Conservation (phyloP, 2,113 vertebrate species). For the Pithys albifrons region DNA sequence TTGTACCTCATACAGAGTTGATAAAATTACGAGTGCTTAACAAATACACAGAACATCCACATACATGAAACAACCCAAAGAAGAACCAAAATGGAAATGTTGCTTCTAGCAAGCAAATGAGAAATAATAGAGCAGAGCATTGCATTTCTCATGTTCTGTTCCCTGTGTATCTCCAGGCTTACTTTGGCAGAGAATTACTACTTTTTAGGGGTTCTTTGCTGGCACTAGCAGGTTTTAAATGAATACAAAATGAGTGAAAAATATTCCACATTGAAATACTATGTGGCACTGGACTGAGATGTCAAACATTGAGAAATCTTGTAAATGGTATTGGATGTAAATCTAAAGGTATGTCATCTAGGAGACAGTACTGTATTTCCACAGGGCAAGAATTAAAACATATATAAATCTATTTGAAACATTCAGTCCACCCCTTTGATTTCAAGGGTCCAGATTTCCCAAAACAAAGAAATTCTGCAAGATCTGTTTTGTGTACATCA, state of each 20-base stretch:
- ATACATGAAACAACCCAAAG: background rate
- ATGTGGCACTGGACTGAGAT: background rate
- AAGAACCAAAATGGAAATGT: background rate
- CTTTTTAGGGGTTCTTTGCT: background rate
- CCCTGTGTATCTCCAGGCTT: background rate
- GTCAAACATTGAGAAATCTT: background rate
- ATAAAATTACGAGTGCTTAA: background rate
- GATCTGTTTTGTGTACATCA: constrained; percentile 47
- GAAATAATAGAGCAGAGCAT: background rate
- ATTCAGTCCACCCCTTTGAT: constrained; percentile 5
- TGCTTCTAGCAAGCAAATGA: background rate
- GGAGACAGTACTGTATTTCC: background rate
- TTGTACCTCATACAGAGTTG: background rate
- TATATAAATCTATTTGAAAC: background rate
- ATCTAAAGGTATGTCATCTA: background rate
- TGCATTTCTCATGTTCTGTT: background rate
- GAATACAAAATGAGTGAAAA: background rate
- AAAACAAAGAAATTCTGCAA: constrained; percentile 53
- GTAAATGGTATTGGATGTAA: background rate
- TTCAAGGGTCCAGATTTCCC: constrained; percentile 19
- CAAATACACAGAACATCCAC: background rate
- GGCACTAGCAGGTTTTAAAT: background rate
- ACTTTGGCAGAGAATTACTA: background rate
- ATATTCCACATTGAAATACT: background rate
- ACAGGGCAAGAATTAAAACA: background rate